A percentile compares a stretch with the other conserved stretches of the same genome.
These are phyloP conservation scores for Drosophila neoperkinsi DNA, from an alignment of 2,888 invertebrate species.

Conservation along the genomic window DNA sequence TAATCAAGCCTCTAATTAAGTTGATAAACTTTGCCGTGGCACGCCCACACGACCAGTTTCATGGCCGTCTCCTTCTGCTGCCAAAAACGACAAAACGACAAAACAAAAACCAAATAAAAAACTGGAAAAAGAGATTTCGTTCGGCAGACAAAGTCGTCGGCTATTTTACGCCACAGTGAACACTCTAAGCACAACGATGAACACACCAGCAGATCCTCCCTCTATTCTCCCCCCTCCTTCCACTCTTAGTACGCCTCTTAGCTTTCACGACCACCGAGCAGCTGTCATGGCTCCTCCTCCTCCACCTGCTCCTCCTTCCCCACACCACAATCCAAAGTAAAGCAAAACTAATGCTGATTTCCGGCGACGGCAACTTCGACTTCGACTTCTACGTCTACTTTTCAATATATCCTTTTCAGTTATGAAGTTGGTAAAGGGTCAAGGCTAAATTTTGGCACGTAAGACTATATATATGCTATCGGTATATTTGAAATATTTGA, in stretches of 20 bases:
- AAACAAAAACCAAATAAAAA: not conserved
- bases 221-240: not conserved
- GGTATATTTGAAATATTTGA: not conserved
- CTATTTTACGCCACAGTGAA: slow-evolving; percentile 74
- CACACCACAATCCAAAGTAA: slow-evolving; percentile 30
- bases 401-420: slow-evolving; percentile 23
- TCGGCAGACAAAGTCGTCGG: slow-evolving; percentile 63
- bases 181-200: slow-evolving; percentile 40
- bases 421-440: not conserved
- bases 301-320: not conserved
- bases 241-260: slow-evolving; percentile 29
- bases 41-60: slow-evolving; percentile 32
- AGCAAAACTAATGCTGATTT: slow-evolving; percentile 54
- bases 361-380: slow-evolving; percentile 52
- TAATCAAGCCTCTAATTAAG: slow-evolving; percentile 81
- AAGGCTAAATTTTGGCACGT: not conserved
- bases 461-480: not conserved
- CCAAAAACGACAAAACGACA: slow-evolving; percentile 4
- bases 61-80: not conserved
- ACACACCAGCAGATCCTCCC: not conserved
- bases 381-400: slow-evolving; percentile 46
- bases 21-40: slow-evolving; percentile 72
- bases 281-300: slow-evolving; percentile 37
- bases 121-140: slow-evolving; percentile 41
- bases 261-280: slow-evolving; percentile 64